Base-by-base conservation (phyloP, 2,113 vertebrate species). In the Chroicocephalus ridibundus region DNA sequence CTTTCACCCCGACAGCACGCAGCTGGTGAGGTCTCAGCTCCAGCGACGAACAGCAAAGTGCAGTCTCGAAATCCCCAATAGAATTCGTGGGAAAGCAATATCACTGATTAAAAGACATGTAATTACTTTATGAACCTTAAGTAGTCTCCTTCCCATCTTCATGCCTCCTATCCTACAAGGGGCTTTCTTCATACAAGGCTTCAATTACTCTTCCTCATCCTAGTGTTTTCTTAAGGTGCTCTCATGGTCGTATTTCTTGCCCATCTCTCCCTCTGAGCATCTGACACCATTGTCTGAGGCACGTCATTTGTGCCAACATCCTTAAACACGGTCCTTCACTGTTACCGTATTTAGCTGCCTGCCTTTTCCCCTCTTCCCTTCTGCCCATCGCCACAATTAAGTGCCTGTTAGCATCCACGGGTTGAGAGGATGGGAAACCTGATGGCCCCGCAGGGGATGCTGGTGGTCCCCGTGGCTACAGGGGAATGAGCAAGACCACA, bases 401-500 rank as follows among this genome's bases (percentile, higher is more conserved):
- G 54, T 88, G 85, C 31, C 58, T 74, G 34, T 94, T 88, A n/a
- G 46, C 32, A 36, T 78, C 24, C 0, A 0, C 0, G 13, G n/a
- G 44, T 78, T 85, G 80, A 52, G 0, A 3, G 49, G 34, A 18
- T 68, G 69, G 55, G 55, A 86, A 70, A 34, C 42, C 47, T 34
- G 51, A 64, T 88, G 86, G 69, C 68, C 94, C 84, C 3, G 0
- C 47, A 49, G 52, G 55, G 95, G 31, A 52, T 57, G 69, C 49
- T 79, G 29, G 40, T 61, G 66, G 13, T 79, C 72, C 65, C 82
- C 0, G 0, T 68, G 57, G 89, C 51, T 64, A 5, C 1, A 0
- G 8, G 17, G 15, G 12, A 13, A 14, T 29, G 64, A 83, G n/a
- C 0, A 0, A 71, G 80, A 69, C 70, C 10, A 0, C 49, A 34